Base-by-base conservation (phyloP, 2,888 invertebrate species). In the Lasius fuliginosus region DNA sequence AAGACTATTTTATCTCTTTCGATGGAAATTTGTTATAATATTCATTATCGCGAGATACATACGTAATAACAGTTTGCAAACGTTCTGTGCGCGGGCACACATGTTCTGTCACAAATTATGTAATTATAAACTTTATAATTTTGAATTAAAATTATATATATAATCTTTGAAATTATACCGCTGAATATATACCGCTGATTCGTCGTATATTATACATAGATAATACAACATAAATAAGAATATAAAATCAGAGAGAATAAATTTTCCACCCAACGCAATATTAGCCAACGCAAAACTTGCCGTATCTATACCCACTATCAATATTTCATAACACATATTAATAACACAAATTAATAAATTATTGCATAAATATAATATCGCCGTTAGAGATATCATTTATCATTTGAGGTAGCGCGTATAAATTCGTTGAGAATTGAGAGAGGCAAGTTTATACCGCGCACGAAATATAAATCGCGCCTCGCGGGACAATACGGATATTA, bases 391-490 rank as follows among this genome's bases (percentile, higher is more conserved):
- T 23, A 49, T 53, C 6, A 6, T 33, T 69, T 40, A 27, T 40
- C 9, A 40, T 73, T 73, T 18, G 53, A 27, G 15, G 2, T 9
- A 49, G 23, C 33, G 36, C 36, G 36, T 36, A 53, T 53, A 53
- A 53, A 27, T 71, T 11, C 23, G 40, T 42, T 11, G 62, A 65
- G 49, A 53, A 53, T 53, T 53, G 49, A 53, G n/a, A 53, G 53
- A 30, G 56, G 18, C 27, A 53, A 33, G 53, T 62, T 49, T 23
- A 36, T 33, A 27, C 27, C 36, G 40, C 27, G 23, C 49, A 53
- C 36, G 23, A 79, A 79, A 60, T 60, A 60, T 79, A 71, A 79
- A 79, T 79, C 65, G 42, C 33, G 65, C 33, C 42, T 79, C 58
- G 60, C 46, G 36, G 46, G n/a, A 46, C 27, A 79, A 79, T 79